phyloP scores from a whole-genome alignment of 2,113 vertebrate genomes.

The Ageneiosus marmoratus region DNA sequence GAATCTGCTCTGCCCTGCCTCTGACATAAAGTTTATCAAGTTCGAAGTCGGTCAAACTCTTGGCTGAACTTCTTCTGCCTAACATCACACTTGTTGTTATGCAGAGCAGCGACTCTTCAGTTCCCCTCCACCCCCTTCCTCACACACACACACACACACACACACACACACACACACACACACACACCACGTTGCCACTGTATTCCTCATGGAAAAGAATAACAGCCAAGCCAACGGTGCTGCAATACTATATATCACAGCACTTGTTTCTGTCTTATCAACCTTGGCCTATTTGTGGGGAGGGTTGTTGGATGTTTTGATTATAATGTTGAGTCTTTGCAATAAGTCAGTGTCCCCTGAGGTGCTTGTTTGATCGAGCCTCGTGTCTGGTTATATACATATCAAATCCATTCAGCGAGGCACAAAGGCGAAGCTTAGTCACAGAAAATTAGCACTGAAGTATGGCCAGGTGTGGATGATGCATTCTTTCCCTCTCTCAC shows the following conservation, averaged over 20 bases:
- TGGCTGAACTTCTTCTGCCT: conserved; percentile 18
- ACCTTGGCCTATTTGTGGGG: conserved; percentile 34
- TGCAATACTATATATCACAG: conserved; percentile 27
- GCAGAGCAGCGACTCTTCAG: neutral
- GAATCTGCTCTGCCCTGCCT: conserved; percentile 14
- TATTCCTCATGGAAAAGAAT: conserved; percentile 9
- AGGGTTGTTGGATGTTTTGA: conserved; percentile 37
- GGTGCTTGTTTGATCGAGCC: conserved; percentile 15
- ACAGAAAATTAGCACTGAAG: conserved; percentile 18
- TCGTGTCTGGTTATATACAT: conserved; percentile 36
- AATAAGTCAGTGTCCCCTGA: conserved; percentile 30
- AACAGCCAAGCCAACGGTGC: conserved; percentile 17
- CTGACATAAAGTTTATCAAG: conserved; percentile 10
- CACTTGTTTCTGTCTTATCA: conserved; percentile 30
- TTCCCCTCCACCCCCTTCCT: no score
- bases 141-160: neutral
- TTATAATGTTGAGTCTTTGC: conserved; percentile 17
- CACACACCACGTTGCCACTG: neutral
- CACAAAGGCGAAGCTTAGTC: conserved; percentile 4
- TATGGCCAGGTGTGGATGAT: conserved; percentile 31
- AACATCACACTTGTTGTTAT: conserved; percentile 21
- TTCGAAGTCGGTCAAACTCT: conserved; percentile 31
- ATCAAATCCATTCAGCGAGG: conserved; percentile 19
- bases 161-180: neutral
- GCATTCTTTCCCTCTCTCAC: conserved; percentile 23